Base-by-base conservation (phyloP, 2,113 vertebrate species). In the Felis chaus region DNA sequence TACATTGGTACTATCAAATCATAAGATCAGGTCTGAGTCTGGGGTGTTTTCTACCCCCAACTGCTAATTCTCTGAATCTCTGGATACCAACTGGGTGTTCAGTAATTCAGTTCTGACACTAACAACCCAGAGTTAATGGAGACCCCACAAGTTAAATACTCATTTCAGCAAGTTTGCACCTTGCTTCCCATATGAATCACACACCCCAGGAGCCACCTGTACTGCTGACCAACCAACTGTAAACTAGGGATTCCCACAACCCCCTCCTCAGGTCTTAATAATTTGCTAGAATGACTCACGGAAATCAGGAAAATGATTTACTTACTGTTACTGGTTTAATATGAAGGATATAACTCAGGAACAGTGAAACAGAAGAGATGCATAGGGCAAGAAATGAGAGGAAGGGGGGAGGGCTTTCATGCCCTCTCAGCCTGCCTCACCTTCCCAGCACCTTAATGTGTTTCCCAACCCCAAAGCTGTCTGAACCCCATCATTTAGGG, bases 371-470 rank as follows among this genome's bases (percentile, higher is more conserved):
- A 12, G n/a, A 53, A 55, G 21, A 55, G n/a, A 53, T n/a, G 27
- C 4, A 1, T 10, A 45, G 63, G 41, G 8, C 33, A 63, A 61
- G 39, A 15, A 23, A 3, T 19, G n/a, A 0, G 2, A 4, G 53
- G 36, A 36, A 12, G 9, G 4, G 1, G 12, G 10, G 33, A 61
- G 36, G 41, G 36, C 3, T 45, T 31, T 31, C 65, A n/a, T 39
- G 12, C 39, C 31, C 18, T 88, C 50, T 18, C 12, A 25, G 45
- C 33, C 10, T 27, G 19, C 11, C 45, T 57, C 69, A 29, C 7
- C 39, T 71, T 90, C 45, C 68, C 69, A 68, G 19, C 45, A n/a
- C 50, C 21, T 45, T 29, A 31, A 0, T 36, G 21, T 45, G 29
- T 55, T 45, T 36, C 14, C 8, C 76, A 63, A 33, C 27, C 79